These are phyloP conservation scores for Spea hammondii DNA, from an alignment of 2,797 vertebrate genomes.

Conservation along the genomic window DNA sequence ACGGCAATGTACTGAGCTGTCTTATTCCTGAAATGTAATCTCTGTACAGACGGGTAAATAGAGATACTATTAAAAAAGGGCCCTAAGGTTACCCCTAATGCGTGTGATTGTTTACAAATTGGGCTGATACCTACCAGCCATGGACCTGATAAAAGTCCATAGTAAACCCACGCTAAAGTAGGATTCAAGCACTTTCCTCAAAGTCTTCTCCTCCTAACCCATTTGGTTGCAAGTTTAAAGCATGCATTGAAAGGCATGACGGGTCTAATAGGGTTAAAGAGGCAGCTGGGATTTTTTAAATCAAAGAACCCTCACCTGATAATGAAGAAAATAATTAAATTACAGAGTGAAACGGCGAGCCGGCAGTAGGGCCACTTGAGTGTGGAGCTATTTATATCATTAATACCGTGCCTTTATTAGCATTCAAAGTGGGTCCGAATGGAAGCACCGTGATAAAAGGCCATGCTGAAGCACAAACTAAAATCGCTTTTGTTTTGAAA, in stretches of 20 bases:
- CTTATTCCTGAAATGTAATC: neutral
- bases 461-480: conserved; percentile 24
- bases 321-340: conserved; percentile 44
- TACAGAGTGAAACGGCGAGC: conserved; percentile 34
- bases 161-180: neutral
- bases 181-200: conserved; percentile 19
- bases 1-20: neutral
- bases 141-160: no score
- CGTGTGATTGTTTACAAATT: no score
- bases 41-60: conserved; percentile 10
- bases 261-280: conserved; percentile 5
- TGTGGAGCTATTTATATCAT: conserved; percentile 38
- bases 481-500: conserved; percentile 45
- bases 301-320: conserved; percentile 19
- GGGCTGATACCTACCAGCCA: no score
- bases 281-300: conserved; percentile 37
- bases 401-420: conserved; percentile 41
- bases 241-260: no score
- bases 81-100: no score
- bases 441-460: conserved; percentile 45
- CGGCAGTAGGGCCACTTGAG: conserved; percentile 46
- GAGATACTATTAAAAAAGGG: neutral
- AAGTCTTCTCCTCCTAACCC: conserved; percentile 8
- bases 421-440: conserved; percentile 46
- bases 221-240: neutral